Evolutionary conservation across 2,888 invertebrate genomes (phyloP).

Genomic region (Heliconius sara): DNA sequence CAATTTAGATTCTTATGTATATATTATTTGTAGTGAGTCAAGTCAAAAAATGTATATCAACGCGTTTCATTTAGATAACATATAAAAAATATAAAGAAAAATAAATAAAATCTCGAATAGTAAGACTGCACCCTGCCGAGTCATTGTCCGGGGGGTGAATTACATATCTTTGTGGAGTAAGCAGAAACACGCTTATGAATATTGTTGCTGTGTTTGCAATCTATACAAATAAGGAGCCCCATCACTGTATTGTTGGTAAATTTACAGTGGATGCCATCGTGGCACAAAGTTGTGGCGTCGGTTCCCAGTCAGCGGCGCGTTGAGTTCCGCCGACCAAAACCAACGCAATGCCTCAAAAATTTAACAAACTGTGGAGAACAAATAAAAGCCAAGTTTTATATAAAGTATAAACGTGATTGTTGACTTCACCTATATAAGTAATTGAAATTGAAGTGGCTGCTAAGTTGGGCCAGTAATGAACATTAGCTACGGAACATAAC

Average conservation of each 20-base stretch:
- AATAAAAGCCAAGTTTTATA: background rate
- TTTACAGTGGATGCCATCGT: background rate
- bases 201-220: background rate
- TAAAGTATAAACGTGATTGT: background rate
- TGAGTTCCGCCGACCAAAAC: background rate
- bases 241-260: background rate
- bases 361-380: background rate
- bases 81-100: background rate
- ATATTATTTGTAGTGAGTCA: too few species aligned
- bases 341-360: background rate
- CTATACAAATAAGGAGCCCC: background rate
- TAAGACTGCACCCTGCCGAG: slow-evolving; percentile 27
- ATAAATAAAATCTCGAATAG: slow-evolving; percentile 8
- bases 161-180: slow-evolving; percentile 32
- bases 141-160: slow-evolving; percentile 35
- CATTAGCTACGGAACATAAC: too few species aligned
- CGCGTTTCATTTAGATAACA: too few species aligned
- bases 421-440: too few species aligned
- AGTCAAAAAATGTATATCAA: too few species aligned
- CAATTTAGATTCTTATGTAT: too few species aligned
- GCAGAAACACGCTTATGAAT: slow-evolving; percentile 28
- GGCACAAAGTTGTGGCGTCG: background rate
- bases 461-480: too few species aligned
- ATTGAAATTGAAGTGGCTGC: too few species aligned
- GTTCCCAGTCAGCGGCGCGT: background rate